Conservation (phyloP, 2,888 invertebrate species). For the Drosophila kanekoi region DNA sequence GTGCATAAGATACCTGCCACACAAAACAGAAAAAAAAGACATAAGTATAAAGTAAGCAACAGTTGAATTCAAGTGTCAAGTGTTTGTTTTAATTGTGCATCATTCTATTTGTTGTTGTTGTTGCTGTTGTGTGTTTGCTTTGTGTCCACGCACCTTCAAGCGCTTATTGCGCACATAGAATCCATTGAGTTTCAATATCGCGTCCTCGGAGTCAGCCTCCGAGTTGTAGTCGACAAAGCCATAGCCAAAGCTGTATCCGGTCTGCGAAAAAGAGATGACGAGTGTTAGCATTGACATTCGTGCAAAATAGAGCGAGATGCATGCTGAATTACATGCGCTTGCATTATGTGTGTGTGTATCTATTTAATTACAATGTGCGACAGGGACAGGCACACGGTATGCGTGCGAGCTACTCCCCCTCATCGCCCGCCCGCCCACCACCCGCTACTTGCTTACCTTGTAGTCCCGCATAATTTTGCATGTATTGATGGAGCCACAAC, state of each 20-base stretch:
- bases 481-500: slow-evolving; percentile 94
- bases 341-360: slow-evolving; percentile 14
- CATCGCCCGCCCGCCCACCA: not conserved
- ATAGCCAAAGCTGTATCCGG: slow-evolving; percentile 98
- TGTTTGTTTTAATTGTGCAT: not conserved
- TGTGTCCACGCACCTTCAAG: slow-evolving; percentile 89
- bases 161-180: slow-evolving; percentile 95
- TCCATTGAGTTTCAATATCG: slow-evolving; percentile 95
- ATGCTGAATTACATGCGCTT: slow-evolving; percentile 6
- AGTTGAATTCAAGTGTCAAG: not conserved
- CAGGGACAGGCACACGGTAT: slow-evolving; percentile 26
- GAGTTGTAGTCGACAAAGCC: slow-evolving; percentile 96
- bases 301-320: slow-evolving; percentile 1
- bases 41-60: not conserved
- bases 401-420: not conserved
- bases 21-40: not conserved
- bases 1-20: slow-evolving; percentile 92
- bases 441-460: slow-evolving; percentile 86
- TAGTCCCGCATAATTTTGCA: slow-evolving; percentile 96
- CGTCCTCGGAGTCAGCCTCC: slow-evolving; percentile 93
- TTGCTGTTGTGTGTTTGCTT: not conserved
- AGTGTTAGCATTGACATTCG: too few species aligned
- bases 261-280: slow-evolving; percentile 85
- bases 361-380: slow-evolving; percentile 33
- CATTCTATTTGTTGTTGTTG: not conserved